A percentile compares a stretch with the other conserved stretches of the same genome.
Conservation (phyloP, 2,113 vertebrate genomes). For the Muscicapa adusta region DNA sequence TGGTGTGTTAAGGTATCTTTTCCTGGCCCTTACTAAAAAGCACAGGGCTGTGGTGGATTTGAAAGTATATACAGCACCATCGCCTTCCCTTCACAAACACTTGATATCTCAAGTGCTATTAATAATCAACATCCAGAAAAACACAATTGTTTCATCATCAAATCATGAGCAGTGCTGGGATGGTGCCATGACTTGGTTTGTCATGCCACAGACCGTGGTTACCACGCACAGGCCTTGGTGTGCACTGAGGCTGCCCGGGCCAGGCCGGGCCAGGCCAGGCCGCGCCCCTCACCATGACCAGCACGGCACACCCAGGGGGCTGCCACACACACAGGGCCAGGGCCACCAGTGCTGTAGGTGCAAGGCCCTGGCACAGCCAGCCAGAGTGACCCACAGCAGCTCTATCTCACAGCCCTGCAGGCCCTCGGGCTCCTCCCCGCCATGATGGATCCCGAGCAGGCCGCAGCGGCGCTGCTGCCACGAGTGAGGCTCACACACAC, state of each 20-base stretch:
- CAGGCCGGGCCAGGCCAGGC: fast-evolving
- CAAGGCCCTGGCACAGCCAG: fast-evolving
- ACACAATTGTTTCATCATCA: not conserved
- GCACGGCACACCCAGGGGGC: fast-evolving
- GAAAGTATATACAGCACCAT: not conserved
- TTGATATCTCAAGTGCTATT: not conserved
- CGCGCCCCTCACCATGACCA: too few relatives aligned
- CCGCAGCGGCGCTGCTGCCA: fast-evolving
- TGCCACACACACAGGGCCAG: fast-evolving
- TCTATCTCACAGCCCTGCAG: fast-evolving
- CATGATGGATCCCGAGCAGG: fast-evolving
- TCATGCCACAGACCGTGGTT: not conserved
- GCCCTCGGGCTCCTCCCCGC: fast-evolving
- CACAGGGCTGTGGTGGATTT: not conserved
- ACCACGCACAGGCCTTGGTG: fast-evolving
- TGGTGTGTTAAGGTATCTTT: not conserved
- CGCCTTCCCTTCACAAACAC: not conserved
- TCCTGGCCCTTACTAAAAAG: not conserved
- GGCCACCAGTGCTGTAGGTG: fast-evolving
- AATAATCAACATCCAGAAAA: not conserved
- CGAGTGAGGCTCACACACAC: not conserved
- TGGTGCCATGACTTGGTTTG: not conserved
- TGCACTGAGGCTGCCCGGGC: fast-evolving
- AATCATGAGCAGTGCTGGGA: not conserved
- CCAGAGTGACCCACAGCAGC: fast-evolving